Base-by-base conservation (phyloP, 2,888 invertebrate species). In the Pelosia muscerda region DNA sequence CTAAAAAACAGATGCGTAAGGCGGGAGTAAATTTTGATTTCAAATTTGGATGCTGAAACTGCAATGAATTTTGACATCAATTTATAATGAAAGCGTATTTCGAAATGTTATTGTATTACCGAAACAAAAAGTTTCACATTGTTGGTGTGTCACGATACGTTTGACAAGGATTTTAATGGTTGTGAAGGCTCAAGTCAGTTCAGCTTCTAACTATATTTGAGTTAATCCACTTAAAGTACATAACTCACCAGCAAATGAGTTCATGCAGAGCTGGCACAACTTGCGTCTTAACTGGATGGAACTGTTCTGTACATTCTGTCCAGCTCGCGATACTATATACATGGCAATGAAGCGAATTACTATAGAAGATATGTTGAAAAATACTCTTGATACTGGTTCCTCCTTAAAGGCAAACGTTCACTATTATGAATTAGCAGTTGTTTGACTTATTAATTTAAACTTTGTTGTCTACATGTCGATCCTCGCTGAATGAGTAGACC, bases 301-400 rank as follows among this genome's bases (percentile, higher is more conserved):
- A 31, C 74, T 84, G 63, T 84, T 84, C 26, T 83, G 82, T 22
- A 82, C 76, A 2, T 67, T 63, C 66, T 88, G 87, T 0, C 86
- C 89, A 0, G 81, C 82, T 25, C 69, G 63, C 0, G 86, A 84
- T 23, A 88, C 31, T 53, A 83, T 28, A 34, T 71, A 71, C 23
- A 89, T 69, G 0, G 81, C 75, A 1, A 74, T 26, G 11, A 87
- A 38, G 56, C 80, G 82, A 22, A 80, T 65, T 0, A 65, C 0
- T 25, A 86, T 65, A 0, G 76, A 68, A 5, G 75, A 62, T 0
- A 69, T 0, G 56, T 75, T 76, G 25, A 70, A 22, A 0, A 67
- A 4, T 19, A 72, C 25, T 4, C 55, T 59, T 9, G 71, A 6
- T 5, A 42, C 5, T 0, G 75, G 62, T 0, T 76, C 65, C 0